Base-by-base conservation (phyloP, 2,797 vertebrate species). In the Gouania willdenowi region DNA sequence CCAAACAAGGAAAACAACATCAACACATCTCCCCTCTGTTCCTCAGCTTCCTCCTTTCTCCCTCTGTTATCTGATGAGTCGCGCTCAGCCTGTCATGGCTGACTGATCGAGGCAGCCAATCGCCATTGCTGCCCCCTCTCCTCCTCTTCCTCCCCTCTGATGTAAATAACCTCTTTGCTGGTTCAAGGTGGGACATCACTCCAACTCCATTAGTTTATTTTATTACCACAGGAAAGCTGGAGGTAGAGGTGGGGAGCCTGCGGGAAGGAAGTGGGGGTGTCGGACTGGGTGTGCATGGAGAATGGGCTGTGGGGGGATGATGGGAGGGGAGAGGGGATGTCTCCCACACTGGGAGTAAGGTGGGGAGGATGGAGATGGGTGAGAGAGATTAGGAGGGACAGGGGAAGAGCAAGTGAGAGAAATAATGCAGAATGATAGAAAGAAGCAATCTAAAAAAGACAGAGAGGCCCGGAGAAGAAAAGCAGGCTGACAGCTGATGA, bases 151-250 rank as follows among this genome's bases (percentile, higher is more conserved):
- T 8, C 45, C 20, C 54, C 10, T 47, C 34, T 11, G 63, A 87
- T 87, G 82, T 83, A 86, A 87, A 87, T 85, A 82, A 85, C 77
- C 81, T 81, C 77, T 61, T 63, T 31, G 24, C 51, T 64, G 73
- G 76, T 85, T 84, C 79, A 79, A 86, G 83, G 84, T 82, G 76
- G 77, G 66, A 75, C 47, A 41, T 68, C 70, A 68, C 57, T 73
- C 67, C 43, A 37, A 60, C 69, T 76, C 75, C 75, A 83, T 85
- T 87, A 81, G 66, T 82, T 81, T 83, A 81, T 78, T 86, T 86
- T 84, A 86, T 84, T 77, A 76, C 66, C 39, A 39, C 19, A 40
- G 52, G 74, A 63, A 46, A 62, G 43, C 59, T 46, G 45, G 33
- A 26, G 14, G 23, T 11, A 21, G 26, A 14, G 20, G 18, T 10